Conservation (phyloP, 1,140 invertebrate genomes). For the Zophobas morio region DNA sequence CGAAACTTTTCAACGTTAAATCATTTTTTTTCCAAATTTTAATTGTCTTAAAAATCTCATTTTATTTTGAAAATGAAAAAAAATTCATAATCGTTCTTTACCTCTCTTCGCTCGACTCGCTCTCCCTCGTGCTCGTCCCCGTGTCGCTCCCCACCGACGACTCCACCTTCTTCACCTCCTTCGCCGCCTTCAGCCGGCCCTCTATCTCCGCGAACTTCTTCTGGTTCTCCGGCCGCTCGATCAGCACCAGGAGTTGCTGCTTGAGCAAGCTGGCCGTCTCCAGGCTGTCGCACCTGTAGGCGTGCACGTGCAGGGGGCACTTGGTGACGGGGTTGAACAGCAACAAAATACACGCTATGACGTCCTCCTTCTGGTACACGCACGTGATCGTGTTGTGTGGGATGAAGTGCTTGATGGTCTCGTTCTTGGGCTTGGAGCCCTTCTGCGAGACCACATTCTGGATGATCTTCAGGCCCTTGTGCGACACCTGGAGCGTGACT, state of each 20-base stretch:
- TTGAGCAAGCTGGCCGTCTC: conserved; percentile 91
- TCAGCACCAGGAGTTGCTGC: conserved; percentile 85
- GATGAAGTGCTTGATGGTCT: conserved; percentile 93
- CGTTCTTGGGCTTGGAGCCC: conserved; percentile 74
- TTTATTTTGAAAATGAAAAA: background rate
- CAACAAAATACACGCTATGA: conserved; percentile 91
- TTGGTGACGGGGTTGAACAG: conserved; percentile 94
- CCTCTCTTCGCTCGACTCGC: conserved; percentile 81
- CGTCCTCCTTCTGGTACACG: conserved; percentile 87
- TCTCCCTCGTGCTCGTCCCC: conserved; percentile 81
- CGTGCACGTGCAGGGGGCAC: conserved; percentile 91
- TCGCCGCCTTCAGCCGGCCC: conserved; percentile 68
- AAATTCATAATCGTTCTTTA: conserved; percentile 57
- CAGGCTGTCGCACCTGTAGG: conserved; percentile 94
- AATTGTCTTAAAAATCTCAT: too few relatives aligned
- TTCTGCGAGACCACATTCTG: conserved; percentile 79
- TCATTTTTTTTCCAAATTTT: too few relatives aligned
- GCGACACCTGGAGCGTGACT: conserved; percentile 89
- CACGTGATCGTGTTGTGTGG: conserved; percentile 94
- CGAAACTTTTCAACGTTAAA: too few relatives aligned
- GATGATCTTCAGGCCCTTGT: conserved; percentile 94
- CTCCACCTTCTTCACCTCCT: conserved; percentile 74
- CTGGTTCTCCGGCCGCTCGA: conserved; percentile 89
- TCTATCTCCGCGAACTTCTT: conserved; percentile 89
- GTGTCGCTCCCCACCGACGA: conserved; percentile 81